Evolutionary conservation across 2,888 invertebrate genomes (phyloP).

Genomic region (Heliconius hortense): DNA sequence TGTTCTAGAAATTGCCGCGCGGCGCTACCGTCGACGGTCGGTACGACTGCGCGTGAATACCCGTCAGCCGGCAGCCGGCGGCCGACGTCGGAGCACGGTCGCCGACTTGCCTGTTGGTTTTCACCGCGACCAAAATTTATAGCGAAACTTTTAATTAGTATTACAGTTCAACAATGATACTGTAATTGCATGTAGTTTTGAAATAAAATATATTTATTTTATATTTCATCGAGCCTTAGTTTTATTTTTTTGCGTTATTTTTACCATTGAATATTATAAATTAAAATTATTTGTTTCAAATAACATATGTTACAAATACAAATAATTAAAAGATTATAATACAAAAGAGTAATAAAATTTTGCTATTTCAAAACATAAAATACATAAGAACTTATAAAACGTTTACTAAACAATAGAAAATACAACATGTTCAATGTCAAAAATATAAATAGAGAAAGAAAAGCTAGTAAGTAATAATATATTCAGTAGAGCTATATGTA

Average conservation of each 20-base stretch:
- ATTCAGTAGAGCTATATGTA: background rate
- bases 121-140: slow-evolving; percentile 70
- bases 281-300: background rate
- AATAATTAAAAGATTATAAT: too few species aligned
- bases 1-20: slow-evolving; percentile 60
- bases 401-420: too few species aligned
- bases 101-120: slow-evolving; percentile 56
- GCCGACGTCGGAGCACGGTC: slow-evolving; percentile 46
- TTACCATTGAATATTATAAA: background rate
- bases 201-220: background rate
- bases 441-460: too few species aligned
- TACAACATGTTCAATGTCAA: too few species aligned
- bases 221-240: background rate
- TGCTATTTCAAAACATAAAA: too few species aligned
- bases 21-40: slow-evolving; percentile 65
- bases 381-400: too few species aligned
- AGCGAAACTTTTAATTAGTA: slow-evolving; percentile 74
- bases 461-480: background rate
- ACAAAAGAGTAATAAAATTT: too few species aligned
- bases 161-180: slow-evolving; percentile 55
- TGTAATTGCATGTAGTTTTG: background rate
- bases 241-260: background rate
- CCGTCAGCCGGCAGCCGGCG: slow-evolving; percentile 42
- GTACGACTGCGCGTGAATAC: slow-evolving; percentile 76
- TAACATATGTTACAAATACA: background rate